Conservation (phyloP, 1,140 invertebrate genomes). For the Euwallacea fornicatus region DNA sequence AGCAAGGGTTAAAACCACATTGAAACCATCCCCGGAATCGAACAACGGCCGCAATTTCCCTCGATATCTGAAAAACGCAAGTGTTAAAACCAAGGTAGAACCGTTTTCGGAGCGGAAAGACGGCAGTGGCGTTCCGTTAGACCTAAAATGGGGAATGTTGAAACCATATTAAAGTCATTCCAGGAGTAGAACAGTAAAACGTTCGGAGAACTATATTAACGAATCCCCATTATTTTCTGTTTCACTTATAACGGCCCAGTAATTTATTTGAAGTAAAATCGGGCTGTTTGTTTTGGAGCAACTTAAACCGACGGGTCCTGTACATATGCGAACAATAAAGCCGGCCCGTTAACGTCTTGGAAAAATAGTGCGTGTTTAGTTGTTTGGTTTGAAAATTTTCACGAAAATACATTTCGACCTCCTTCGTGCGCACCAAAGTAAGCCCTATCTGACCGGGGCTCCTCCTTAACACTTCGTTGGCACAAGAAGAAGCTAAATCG, state of each 20-base stretch:
- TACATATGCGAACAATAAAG: slow-evolving; percentile 23
- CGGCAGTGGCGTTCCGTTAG: no score
- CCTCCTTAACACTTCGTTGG: no score
- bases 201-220: slow-evolving; percentile 7
- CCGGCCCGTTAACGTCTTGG: slow-evolving; percentile 12
- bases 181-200: neutral
- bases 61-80: neutral
- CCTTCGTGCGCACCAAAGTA: no score
- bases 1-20: neutral
- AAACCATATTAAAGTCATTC: neutral
- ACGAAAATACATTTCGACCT: neutral
- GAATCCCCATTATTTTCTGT: slow-evolving; percentile 11
- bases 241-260: slow-evolving; percentile 10
- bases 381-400: slow-evolving; percentile 5
- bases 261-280: slow-evolving; percentile 22
- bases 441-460: no score
- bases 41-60: no score
- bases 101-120: neutral
- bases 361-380: slow-evolving; percentile 4
- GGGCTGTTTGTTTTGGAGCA: slow-evolving; percentile 16
- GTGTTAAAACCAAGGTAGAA: neutral
- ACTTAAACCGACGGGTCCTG: slow-evolving; percentile 11
- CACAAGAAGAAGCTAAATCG: no score
- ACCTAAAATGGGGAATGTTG: no score
- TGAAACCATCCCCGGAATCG: no score